Base-by-base conservation (phyloP, 1,140 invertebrate genomes). In the Diabrotica virgifera region DNA sequence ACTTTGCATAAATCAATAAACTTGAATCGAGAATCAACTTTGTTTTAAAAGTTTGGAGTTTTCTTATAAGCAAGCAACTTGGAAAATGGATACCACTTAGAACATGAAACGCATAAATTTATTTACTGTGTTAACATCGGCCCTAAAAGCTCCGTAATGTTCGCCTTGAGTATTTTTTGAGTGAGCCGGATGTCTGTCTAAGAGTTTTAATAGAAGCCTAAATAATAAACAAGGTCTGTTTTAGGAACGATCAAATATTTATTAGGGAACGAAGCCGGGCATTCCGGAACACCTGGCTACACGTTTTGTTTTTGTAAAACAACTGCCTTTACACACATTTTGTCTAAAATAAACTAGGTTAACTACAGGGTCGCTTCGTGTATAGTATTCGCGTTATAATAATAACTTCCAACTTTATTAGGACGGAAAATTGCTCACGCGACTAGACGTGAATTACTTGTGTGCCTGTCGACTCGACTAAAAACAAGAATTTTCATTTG, bases 161-260 rank as follows among this genome's bases (percentile, higher is more conserved):
- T 57, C 36, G 12, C 35, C 55, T 9, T 36, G n/a, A 57, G 55
- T 57, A 36, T 57, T 57, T 57, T 57, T 57, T 57, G 55, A 57
- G 55, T 57, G 55, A 35, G 36, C 11, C 55, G 55, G 55, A 57
- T 57, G 55, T 36, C 11, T 57, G 55, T 57, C 55, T 57, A 57
- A 57, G 55, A 57, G 55, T 57, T 57, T 37, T 40, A 57, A 57
- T 57, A 57, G 55, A 57, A 36, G 55, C 7, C 55, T 57, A 40
- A 57, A 57, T 57, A 57, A 57, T 57, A 57, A 57, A 57, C 55
- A 57, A 36, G 24, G 6, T 57, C 40, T 57, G 36, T 36, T 37
- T 40, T 35, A 24, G 35, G 55, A 0, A 10, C 12, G 24, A 57
- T 57, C n/a, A 13, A 57, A 57, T 57, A 57, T 57, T 57, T 7